Evolutionary conservation across 2,113 vertebrate species (phyloP), one percentile per base, ranked within the genome.

Genomic region (Notiomystis cincta): DNA sequence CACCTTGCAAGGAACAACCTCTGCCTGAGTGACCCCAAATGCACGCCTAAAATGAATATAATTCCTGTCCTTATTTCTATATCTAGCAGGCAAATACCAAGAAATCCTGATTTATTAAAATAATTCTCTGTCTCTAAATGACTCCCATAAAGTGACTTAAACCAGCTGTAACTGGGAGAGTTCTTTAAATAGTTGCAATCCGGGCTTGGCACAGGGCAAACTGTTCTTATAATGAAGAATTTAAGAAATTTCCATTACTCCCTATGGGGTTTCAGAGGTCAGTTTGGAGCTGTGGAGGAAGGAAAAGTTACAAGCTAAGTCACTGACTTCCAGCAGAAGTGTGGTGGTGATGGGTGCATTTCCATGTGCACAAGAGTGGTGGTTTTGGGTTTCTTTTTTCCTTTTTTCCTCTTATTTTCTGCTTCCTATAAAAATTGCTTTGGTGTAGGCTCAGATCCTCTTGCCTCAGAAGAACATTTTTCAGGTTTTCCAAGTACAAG

Each of bases 101-200:
- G 90, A 80, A 93, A 94, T 96, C 96, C 90, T 87, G 85, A 92
- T 37, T 96, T 94, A 95, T 45, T 94, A 27, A 93, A 95, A 83
- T 81, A 92, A 90, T 93, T 96, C 89, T 80, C 22, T 28, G 28
- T 93, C 44, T 93, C 56, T 64, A 42, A 91, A 78, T 77, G 42
- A 70, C 38, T 92, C 21, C 35, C 64, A 33, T 73, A 83, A 94
- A 91, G 62, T 0, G 3, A 90, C 60, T 93, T 72, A 80, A 88
- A 62, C 62, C 76, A 82, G 71, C 72, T 89, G 4, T 58, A 73
- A 38, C 84, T 53, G 56, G 82, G 71, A 72, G 60, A 62, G 58
- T 77, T 90, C 71, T 94, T 94, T 66, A 90, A 86, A 92, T 94
- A 93, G 84, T 83, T 96, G 92, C 95, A 86, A 21, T 88, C 35